Evolutionary conservation across 2,797 vertebrate genomes (phyloP).

Genomic region (Pangasius mekongensis): DNA sequence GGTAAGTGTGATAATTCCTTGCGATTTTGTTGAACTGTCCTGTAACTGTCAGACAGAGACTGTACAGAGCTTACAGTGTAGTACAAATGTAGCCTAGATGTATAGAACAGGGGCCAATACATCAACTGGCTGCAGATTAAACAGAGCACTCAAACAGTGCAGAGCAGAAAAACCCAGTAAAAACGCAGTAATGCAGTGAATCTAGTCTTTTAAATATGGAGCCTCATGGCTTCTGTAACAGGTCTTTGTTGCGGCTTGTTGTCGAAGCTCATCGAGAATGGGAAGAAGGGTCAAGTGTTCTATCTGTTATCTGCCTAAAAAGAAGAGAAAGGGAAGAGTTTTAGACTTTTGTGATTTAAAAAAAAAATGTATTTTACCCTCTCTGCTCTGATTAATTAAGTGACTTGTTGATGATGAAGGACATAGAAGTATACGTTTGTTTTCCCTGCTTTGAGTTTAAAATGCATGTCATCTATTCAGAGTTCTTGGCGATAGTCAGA

Average conservation of each 20-base stretch:
- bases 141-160: not conserved
- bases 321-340: not conserved
- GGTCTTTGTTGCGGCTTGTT: not conserved
- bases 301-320: not conserved
- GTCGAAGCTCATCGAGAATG: not conserved
- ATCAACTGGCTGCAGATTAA: not conserved
- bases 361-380: not conserved
- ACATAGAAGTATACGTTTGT: not conserved
- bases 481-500: not conserved
- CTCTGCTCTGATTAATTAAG: not conserved
- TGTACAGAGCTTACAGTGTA: too few relatives aligned
- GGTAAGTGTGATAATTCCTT: constrained; percentile 69
- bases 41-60: not conserved
- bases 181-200: not conserved
- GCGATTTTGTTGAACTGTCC: not conserved
- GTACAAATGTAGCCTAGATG: too few relatives aligned
- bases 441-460: not conserved
- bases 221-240: not conserved
- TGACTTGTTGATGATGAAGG: not conserved
- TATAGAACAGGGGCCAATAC: not conserved
- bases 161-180: not conserved
- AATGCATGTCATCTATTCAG: not conserved
- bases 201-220: not conserved
- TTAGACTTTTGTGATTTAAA: not conserved
- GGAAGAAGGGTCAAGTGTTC: not conserved